phyloP scores from a whole-genome alignment of 1,140 invertebrate genomes.

The Pteromalus puparum region DNA sequence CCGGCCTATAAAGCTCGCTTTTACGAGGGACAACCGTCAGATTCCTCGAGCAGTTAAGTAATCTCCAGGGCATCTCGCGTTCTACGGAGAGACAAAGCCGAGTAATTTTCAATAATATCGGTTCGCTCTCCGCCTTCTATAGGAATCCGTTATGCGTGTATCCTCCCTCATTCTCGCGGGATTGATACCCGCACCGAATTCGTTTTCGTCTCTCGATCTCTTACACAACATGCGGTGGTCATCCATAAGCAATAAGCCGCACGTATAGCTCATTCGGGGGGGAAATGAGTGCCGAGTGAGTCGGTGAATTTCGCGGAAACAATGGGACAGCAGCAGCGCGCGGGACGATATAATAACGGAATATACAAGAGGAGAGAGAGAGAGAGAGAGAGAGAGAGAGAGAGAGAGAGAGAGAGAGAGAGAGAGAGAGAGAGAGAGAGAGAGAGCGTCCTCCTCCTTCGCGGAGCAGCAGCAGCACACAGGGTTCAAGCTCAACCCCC shows the following conservation, averaged over 20 bases:
- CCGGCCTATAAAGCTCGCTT: neutral
- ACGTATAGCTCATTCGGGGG: neutral
- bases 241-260: neutral
- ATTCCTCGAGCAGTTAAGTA: conserved; percentile 17
- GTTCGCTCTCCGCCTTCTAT: too few species aligned
- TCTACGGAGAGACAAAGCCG: neutral
- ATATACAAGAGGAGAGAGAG: neutral
- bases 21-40: conserved; percentile 9
- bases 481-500: neutral
- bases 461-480: too few species aligned
- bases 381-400: too few species aligned
- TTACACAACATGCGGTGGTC: neutral
- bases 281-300: neutral
- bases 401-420: too few species aligned
- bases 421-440: too few species aligned
- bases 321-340: neutral
- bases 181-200: neutral
- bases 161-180: too few species aligned
- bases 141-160: neutral
- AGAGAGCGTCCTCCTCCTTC: neutral
- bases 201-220: neutral
- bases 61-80: neutral
- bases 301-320: conserved; percentile 24
- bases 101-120: conserved; percentile 18
- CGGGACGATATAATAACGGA: neutral